Evolutionary conservation across 2,888 invertebrate species (phyloP).

Genomic region (Furcula furcula): DNA sequence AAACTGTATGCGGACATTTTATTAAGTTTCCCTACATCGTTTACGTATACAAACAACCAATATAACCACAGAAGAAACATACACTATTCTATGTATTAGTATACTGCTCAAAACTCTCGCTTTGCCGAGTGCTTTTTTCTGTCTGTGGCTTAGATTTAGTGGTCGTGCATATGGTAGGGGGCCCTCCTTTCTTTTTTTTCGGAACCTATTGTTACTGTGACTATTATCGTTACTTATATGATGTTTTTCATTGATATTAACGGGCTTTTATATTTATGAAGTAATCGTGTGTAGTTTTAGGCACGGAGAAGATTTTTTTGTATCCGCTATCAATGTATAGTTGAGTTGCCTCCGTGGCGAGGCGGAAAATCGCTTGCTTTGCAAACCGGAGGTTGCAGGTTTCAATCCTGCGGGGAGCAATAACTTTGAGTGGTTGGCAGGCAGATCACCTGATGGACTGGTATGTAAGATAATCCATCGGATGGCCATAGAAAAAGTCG

Average conservation of each 20-base stretch:
- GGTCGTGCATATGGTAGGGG: neutral
- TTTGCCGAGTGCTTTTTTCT: neutral
- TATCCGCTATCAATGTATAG: too few relatives aligned
- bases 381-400: too few relatives aligned
- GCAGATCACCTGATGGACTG: too few relatives aligned
- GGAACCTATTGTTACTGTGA: neutral
- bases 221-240: conserved; percentile 5
- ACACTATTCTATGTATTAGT: neutral
- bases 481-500: too few relatives aligned
- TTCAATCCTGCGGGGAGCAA: too few relatives aligned
- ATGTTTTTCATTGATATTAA: conserved; percentile 1
- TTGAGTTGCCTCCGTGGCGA: too few relatives aligned
- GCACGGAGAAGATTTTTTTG: neutral
- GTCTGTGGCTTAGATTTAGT: neutral
- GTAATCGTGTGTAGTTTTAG: neutral
- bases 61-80: neutral
- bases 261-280: neutral
- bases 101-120: neutral
- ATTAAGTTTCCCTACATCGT: conserved; percentile 10
- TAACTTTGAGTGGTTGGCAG: too few relatives aligned
- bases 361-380: too few relatives aligned
- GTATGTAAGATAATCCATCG: too few relatives aligned
- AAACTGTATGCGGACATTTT: conserved; percentile 4
- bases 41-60: conserved; percentile 4
- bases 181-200: neutral